Evolutionary conservation across 2,797 vertebrate species (phyloP).

Genomic region (Atherinosoma microstoma): DNA sequence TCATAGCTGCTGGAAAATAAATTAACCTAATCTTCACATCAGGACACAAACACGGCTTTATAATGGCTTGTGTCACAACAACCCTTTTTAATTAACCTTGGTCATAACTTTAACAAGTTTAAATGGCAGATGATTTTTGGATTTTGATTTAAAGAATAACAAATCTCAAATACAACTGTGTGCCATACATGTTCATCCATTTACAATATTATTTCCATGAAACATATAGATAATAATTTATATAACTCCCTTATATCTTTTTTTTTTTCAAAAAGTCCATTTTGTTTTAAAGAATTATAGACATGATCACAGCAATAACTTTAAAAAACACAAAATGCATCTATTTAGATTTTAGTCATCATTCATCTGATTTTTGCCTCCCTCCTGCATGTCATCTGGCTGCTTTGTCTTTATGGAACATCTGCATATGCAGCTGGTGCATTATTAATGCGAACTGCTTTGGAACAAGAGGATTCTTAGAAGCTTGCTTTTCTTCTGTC

Average conservation of each 20-base stretch:
- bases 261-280: neutral
- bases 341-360: neutral
- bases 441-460: conserved; percentile 69
- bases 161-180: neutral
- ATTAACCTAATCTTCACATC: conserved; percentile 26
- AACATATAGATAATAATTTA: neutral
- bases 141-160: neutral
- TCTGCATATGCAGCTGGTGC: conserved; percentile 42
- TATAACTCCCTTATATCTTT: neutral
- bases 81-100: conserved; percentile 32
- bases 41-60: conserved; percentile 24
- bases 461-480: conserved; percentile 48
- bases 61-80: conserved; percentile 12
- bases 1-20: conserved; percentile 39
- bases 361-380: neutral
- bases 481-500: conserved; percentile 7
- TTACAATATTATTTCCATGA: neutral
- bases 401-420: conserved; percentile 42
- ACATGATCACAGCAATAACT: neutral
- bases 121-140: conserved; percentile 7
- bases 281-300: neutral
- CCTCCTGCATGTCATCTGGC: conserved; percentile 1
- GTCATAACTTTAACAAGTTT: conserved; percentile 11
- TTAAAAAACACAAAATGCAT: neutral
- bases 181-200: neutral